Evolutionary conservation across 2,113 vertebrate species (phyloP), one percentile per base, ranked within the genome.

Genomic region (Mastomys natalensis): DNA sequence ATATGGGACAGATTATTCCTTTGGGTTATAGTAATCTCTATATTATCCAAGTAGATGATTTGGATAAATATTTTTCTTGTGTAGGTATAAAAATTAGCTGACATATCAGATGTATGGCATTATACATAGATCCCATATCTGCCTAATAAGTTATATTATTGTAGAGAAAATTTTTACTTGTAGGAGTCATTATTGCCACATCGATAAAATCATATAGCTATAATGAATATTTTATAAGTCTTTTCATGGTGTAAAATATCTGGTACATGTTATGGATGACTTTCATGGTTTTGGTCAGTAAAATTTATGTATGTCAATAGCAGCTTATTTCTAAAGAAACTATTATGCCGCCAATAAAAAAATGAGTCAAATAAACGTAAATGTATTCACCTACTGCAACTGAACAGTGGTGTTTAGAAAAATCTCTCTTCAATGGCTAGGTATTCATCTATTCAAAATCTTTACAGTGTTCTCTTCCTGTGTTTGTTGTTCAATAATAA

Each of bases 281-380:
- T 88, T 91, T 84, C 37, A 22, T 34, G 15, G 62, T 73, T 86
- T 45, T 73, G 66, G 48, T 94, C 37, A 92, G 3, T 53, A 64
- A 26, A 91, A 77, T 94, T 53, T 73, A 53, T 89, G 1, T 24
- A 40, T 85, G 9, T 91, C 31, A 82, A 68, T 51, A 94, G 10
- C 9, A 87, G 34, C 43, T 90, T 93, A 87, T 90, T 93, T 91
- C 66, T 60, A 62, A 94, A 91, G 21, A 66, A 64, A 66, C 6
- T 80, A 72, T 86, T 31, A 66, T 90, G 48, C 73, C 74, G 40
- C 43, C 24, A 66, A 60, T 89, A 73, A 7, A 1, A 53, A 77
- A 78, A 62, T 29, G 43, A 6, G 86, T 72, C 31, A 95, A 82
- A 88, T 19, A 91, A 94, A 82, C 95, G 43, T 29, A 94, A 70